Percentiles rank a stretch among this genome's conserved stretches.
phyloP scores from a whole-genome alignment of 2,888 invertebrate species.

The Amphipoea oculea region DNA sequence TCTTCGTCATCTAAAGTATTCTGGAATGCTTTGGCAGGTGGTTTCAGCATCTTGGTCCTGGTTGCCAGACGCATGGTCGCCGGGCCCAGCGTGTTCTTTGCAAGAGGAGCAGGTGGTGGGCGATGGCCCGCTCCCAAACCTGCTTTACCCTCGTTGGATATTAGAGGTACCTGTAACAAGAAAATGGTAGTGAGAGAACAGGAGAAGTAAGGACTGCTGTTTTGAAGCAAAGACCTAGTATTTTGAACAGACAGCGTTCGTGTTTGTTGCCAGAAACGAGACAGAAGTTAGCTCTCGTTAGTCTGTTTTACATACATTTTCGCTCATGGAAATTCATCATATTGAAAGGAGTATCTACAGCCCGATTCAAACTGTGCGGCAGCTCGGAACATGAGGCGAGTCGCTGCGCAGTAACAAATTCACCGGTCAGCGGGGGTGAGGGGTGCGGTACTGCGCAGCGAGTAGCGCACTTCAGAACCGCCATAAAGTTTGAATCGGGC shows the following conservation, averaged over 20 bases:
- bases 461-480: not conserved
- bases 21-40: slow-evolving; percentile 86
- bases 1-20: slow-evolving; percentile 72
- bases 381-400: not conserved
- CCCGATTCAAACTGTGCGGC: not conserved
- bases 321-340: not conserved
- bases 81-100: slow-evolving; percentile 75
- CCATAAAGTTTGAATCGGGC: not conserved
- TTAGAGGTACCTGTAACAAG: slow-evolving; percentile 90
- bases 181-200: not conserved
- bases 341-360: not conserved
- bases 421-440: not conserved
- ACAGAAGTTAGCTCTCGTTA: not conserved
- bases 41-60: slow-evolving; percentile 83
- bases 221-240: not conserved
- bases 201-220: not conserved
- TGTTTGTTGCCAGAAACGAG: not conserved
- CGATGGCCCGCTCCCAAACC: slow-evolving; percentile 89
- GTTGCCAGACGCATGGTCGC: slow-evolving; percentile 81
- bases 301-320: not conserved
- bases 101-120: slow-evolving; percentile 74
- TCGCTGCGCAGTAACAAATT: not conserved
- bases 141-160: slow-evolving; percentile 91
- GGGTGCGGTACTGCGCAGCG: not conserved
- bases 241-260: not conserved